phyloP scores from a whole-genome alignment of 1,140 invertebrate species.

The Caerostris extrusa region DNA sequence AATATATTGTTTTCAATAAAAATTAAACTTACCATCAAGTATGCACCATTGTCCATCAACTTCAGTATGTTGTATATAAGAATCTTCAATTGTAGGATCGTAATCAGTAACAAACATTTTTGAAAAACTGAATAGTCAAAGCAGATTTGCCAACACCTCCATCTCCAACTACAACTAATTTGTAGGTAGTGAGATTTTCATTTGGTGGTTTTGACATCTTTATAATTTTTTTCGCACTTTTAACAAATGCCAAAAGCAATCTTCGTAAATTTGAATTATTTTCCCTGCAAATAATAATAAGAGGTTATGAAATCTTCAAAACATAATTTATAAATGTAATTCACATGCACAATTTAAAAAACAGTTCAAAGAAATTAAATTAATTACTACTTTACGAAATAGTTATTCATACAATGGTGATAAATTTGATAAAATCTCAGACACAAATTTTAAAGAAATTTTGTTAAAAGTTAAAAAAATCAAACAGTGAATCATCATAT shows the following conservation, averaged over 20 bases:
- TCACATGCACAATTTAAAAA: neutral
- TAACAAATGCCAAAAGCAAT: neutral
- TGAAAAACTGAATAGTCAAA: conserved; percentile 81
- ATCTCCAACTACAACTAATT: conserved; percentile 82
- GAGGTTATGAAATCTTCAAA: neutral
- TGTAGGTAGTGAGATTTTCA: conserved; percentile 87
- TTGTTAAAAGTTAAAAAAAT: neutral
- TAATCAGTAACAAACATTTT: conserved; percentile 93
- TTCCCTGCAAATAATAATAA: neutral
- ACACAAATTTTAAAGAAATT: neutral
- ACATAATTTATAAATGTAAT: neutral
- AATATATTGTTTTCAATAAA: too few relatives aligned
- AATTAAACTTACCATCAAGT: conserved; percentile 88
- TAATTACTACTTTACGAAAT: neutral
- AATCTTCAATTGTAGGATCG: conserved; percentile 95
- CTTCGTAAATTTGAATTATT: neutral
- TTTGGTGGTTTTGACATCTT: conserved; percentile 88
- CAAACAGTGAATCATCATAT: neutral
- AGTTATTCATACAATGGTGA: neutral
- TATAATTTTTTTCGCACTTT: neutral
- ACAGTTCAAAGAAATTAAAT: neutral
- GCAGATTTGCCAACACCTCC: conserved; percentile 82
- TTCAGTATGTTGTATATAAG: conserved; percentile 94
- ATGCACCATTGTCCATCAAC: conserved; percentile 96
- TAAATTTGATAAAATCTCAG: neutral